A percentile compares a stretch with the other conserved stretches of the same genome.
These are phyloP conservation scores for Drosophila parabipectinata DNA, from an alignment of 1,140 invertebrate species.

Conservation along the genomic window DNA sequence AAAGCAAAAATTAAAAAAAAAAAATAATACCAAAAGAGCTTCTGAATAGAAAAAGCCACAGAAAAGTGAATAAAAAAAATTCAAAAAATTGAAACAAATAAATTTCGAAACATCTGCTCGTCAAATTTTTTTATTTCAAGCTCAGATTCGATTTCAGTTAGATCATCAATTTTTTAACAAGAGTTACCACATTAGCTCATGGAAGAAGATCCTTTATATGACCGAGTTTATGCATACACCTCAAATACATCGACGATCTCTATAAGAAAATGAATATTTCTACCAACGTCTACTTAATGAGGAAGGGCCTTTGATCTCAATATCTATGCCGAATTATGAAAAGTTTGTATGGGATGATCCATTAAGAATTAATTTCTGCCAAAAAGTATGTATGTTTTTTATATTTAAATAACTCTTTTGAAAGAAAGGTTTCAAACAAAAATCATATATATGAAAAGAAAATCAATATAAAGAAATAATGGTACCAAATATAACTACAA, in stretches of 20 bases:
- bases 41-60: slow-evolving; percentile 57
- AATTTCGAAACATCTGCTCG: slow-evolving; percentile 69
- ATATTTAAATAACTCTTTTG: background rate
- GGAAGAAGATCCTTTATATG: slow-evolving; percentile 51
- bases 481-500: slow-evolving; percentile 1
- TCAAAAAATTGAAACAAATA: slow-evolving; percentile 44
- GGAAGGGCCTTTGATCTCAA: slow-evolving; percentile 22
- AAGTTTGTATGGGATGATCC: slow-evolving; percentile 34
- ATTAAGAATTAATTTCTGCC: slow-evolving; percentile 6
- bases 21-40: slow-evolving; percentile 54
- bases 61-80: slow-evolving; percentile 69
- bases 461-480: background rate
- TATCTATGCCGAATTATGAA: slow-evolving; percentile 5
- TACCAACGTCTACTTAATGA: slow-evolving; percentile 11
- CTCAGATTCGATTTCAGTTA: slow-evolving; percentile 70
- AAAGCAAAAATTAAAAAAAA: slow-evolving; percentile 42
- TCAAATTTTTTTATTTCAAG: slow-evolving; percentile 76
- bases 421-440: background rate
- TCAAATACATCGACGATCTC: slow-evolving; percentile 13
- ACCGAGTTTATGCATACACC: slow-evolving; percentile 7
- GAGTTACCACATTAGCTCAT: slow-evolving; percentile 18
- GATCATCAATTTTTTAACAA: slow-evolving; percentile 38
- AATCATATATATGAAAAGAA: background rate
- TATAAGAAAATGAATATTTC: slow-evolving; percentile 10
- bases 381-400: slow-evolving; percentile 20